Conservation (phyloP, 2,113 vertebrate species). For the Ammodytes dubius region DNA sequence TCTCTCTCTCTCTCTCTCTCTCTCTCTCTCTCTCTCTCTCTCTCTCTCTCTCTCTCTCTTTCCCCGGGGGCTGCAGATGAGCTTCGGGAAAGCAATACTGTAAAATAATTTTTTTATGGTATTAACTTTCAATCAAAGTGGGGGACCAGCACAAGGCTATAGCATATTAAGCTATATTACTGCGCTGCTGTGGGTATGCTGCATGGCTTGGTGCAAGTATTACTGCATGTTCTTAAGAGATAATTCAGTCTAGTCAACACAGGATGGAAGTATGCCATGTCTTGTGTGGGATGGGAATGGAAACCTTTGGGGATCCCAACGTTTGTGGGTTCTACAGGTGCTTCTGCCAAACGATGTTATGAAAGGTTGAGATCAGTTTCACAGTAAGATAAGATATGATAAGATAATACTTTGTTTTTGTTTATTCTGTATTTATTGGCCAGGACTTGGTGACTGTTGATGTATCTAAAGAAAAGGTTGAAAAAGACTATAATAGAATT, state of each 20-base stretch:
- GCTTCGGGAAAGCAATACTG: slow-evolving; percentile 22
- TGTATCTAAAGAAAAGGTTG: too few species aligned
- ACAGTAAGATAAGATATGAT: background rate
- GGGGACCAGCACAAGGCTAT: background rate
- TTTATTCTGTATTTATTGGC: too few species aligned
- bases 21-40: slow-evolving; percentile 5
- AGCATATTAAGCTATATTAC: slow-evolving; percentile 8
- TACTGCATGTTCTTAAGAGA: slow-evolving; percentile 4
- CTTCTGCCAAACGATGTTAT: background rate
- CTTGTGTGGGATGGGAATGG: background rate
- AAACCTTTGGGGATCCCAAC: background rate
- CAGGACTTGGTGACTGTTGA: too few species aligned
- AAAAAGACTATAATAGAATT: too few species aligned
- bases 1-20: background rate
- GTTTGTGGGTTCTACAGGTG: background rate
- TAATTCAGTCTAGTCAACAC: background rate
- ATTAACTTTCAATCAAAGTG: slow-evolving; percentile 36
- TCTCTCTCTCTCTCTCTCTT: background rate
- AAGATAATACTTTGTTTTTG: too few species aligned
- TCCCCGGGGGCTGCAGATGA: slow-evolving; percentile 33
- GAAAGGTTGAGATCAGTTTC: background rate
- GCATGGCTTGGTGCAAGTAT: background rate
- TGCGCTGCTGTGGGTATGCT: slow-evolving; percentile 6
- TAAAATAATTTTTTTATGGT: slow-evolving; percentile 39
- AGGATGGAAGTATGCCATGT: background rate